Conservation (phyloP, 2,113 vertebrate species). For the Tapirus terrestris region DNA sequence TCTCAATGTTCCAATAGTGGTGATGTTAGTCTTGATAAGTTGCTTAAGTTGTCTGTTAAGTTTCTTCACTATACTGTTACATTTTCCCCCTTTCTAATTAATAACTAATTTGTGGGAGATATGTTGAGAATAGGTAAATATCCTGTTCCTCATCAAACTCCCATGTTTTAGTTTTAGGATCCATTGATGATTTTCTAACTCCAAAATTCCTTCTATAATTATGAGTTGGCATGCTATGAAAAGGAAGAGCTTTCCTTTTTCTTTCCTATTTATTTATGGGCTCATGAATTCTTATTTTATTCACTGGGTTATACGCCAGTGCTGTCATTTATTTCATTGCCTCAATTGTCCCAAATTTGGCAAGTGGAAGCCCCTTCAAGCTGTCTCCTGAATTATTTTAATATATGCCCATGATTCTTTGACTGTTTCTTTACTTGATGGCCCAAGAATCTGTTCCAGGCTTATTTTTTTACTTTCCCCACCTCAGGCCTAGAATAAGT, state of each 20-base stretch:
- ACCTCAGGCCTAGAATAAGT: neutral
- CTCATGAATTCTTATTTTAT: neutral
- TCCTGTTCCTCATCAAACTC: neutral
- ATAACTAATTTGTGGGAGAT: neutral
- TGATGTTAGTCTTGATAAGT: neutral
- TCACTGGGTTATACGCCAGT: neutral
- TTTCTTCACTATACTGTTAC: neutral
- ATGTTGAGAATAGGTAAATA: neutral
- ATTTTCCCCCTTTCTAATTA: neutral
- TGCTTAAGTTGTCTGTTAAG: neutral
- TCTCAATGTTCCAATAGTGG: neutral
- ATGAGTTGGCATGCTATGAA: neutral
- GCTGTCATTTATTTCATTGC: neutral
- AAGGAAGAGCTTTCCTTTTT: neutral
- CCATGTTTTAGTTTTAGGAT: neutral
- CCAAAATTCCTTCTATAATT: neutral
- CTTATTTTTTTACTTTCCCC: neutral
- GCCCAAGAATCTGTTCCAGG: neutral
- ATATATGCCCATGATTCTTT: neutral
- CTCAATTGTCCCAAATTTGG: neutral
- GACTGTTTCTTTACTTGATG: neutral
- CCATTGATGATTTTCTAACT: neutral
- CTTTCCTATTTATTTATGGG: neutral
- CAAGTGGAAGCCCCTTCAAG: neutral
- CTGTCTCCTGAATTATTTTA: neutral